Percentiles rank a stretch among this genome's conserved stretches.
These are phyloP conservation scores for Callaeas wilsoni DNA, from an alignment of 2,113 vertebrate species.

Conservation along the genomic window DNA sequence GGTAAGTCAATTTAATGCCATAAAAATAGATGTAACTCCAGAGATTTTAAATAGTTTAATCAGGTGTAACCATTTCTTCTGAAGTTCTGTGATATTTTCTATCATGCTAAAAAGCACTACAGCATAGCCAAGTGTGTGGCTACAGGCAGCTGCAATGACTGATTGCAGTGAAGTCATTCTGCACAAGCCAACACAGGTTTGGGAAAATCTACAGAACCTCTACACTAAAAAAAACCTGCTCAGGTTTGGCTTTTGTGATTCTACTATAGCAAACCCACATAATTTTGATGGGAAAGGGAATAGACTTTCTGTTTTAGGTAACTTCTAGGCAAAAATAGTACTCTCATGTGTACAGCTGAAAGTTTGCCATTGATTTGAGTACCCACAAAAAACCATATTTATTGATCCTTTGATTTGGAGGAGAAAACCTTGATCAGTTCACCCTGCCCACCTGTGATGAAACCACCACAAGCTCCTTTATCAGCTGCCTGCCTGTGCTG, in stretches of 20 bases:
- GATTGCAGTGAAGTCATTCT: slow-evolving; percentile 30
- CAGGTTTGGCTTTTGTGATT: background rate
- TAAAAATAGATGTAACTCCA: slow-evolving; percentile 64
- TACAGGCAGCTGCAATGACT: slow-evolving; percentile 52
- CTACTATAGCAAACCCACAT: background rate
- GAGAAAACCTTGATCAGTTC: background rate
- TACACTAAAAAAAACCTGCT: background rate
- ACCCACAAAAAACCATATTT: background rate
- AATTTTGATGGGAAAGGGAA: background rate
- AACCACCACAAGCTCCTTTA: background rate
- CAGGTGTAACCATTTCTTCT: slow-evolving; percentile 61
- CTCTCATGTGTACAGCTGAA: background rate
- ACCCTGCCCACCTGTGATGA: background rate
- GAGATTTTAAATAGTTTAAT: slow-evolving; percentile 73
- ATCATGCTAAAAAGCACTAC: slow-evolving; percentile 46
- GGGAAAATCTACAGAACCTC: slow-evolving; percentile 10
- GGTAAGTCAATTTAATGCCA: slow-evolving; percentile 65
- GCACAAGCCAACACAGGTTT: background rate
- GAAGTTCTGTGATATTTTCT: slow-evolving; percentile 53
- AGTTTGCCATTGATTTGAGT: background rate
- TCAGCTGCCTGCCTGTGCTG: background rate
- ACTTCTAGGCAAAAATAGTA: background rate
- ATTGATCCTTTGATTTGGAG: background rate
- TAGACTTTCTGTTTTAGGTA: background rate
- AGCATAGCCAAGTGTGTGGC: background rate